Percentiles rank a stretch among this genome's conserved stretches.
phyloP scores from a whole-genome alignment of 2,113 vertebrate genomes.

The Paraplagusia blochii region DNA sequence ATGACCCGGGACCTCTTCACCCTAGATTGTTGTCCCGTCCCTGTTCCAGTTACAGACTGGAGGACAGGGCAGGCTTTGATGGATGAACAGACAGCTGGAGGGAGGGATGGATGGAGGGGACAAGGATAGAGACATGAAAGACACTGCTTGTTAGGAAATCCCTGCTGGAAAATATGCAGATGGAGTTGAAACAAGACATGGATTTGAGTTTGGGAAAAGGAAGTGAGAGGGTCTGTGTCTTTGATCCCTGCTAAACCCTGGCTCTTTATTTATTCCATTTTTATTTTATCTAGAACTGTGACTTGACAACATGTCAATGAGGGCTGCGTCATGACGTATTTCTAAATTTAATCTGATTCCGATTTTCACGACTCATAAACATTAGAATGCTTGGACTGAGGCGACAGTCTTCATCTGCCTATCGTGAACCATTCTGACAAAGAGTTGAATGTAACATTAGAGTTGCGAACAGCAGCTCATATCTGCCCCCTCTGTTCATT shows the following conservation, averaged over 20 bases:
- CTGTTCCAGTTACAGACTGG: constrained; percentile 49
- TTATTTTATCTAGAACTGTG: constrained; percentile 5
- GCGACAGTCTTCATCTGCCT: too few relatives aligned
- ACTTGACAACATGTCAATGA: constrained; percentile 11
- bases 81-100: constrained; percentile 62
- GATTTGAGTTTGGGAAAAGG: constrained; percentile 62
- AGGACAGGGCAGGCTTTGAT: constrained; percentile 76
- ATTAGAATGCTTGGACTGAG: too few relatives aligned
- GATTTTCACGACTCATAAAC: too few relatives aligned
- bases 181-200: constrained; percentile 65
- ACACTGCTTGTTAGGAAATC: constrained; percentile 68
- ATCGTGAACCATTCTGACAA: too few relatives aligned
- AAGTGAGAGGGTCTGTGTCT: constrained; percentile 51
- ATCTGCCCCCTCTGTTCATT: background rate
- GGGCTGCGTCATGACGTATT: too few relatives aligned
- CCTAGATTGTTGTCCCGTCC: constrained; percentile 66
- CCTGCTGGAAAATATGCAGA: constrained; percentile 78
- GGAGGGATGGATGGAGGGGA: constrained; percentile 33
- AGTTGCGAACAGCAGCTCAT: too few relatives aligned
- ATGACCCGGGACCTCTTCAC: constrained; percentile 58
- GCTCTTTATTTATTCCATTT: constrained; percentile 4
- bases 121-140: constrained; percentile 64
- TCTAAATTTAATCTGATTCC: too few relatives aligned
- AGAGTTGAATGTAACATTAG: too few relatives aligned
- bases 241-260: constrained; percentile 53